phyloP scores from a whole-genome alignment of 2,888 invertebrate genomes.

The Auanema sp. region DNA sequence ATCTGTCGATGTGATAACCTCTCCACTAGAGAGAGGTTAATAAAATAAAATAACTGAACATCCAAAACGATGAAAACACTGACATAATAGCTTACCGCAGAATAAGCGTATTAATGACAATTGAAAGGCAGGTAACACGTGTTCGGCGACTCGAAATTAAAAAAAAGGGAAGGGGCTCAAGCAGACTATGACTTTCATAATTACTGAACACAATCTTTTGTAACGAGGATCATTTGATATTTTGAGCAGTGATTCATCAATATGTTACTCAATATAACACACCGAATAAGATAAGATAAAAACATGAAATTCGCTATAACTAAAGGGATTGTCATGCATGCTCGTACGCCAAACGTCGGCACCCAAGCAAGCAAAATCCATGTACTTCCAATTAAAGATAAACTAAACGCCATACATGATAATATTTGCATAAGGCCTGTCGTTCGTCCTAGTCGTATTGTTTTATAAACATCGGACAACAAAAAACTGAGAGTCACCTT shows the following conservation, averaged over 20 bases:
- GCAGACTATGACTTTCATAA: background rate
- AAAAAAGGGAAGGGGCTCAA: background rate
- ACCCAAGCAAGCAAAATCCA: conserved; percentile 20
- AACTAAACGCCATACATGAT: conserved; percentile 12
- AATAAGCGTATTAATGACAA: too few relatives aligned
- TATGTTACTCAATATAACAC: background rate
- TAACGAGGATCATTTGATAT: conserved; percentile 15
- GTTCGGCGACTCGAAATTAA: background rate
- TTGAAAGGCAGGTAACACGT: too few relatives aligned
- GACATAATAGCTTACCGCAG: too few relatives aligned
- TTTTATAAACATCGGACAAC: conserved; percentile 12
- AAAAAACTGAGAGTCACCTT: conserved; percentile 12
- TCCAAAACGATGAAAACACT: too few relatives aligned
- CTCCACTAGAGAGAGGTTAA: too few relatives aligned
- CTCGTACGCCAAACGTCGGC: conserved; percentile 16
- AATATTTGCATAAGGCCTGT: conserved; percentile 7
- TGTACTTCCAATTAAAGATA: conserved; percentile 16
- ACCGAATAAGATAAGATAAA: conserved; percentile 7
- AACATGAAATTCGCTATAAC: conserved; percentile 19
- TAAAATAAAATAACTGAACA: too few relatives aligned
- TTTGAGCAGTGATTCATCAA: conserved; percentile 3
- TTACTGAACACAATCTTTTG: conserved; percentile 20
- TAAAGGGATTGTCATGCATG: conserved; percentile 12
- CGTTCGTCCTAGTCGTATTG: conserved; percentile 14
- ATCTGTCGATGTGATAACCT: too few relatives aligned